A percentile compares a stretch with the other conserved stretches of the same genome.
These are phyloP conservation scores for Ips nitidus DNA, from an alignment of 1,140 invertebrate species.

Conservation along the genomic window DNA sequence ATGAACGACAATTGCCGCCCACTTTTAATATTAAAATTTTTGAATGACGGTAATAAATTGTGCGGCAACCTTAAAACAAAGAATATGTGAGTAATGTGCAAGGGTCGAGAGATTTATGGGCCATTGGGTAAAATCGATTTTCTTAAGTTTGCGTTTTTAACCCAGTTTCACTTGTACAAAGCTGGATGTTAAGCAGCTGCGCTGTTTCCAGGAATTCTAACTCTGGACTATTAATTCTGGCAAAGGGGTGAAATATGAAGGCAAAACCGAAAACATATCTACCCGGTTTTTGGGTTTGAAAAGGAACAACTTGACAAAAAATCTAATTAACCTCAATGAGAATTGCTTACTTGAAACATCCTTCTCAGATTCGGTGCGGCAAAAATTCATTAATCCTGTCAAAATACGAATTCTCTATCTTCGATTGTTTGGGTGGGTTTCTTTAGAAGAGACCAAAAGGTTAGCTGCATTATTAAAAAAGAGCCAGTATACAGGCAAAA, in stretches of 20 bases:
- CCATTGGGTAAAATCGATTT: conserved; percentile 23
- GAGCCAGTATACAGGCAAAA: too few species aligned
- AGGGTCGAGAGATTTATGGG: conserved; percentile 17
- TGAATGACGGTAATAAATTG: conserved; percentile 13
- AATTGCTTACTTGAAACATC: too few species aligned
- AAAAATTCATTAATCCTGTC: too few species aligned
- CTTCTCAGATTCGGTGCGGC: too few species aligned
- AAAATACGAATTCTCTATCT: too few species aligned
- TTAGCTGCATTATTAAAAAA: too few species aligned
- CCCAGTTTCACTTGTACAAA: conserved; percentile 15
- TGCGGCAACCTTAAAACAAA: conserved; percentile 23
- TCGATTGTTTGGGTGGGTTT: too few species aligned
- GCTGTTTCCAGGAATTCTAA: background rate
- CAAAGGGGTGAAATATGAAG: background rate
- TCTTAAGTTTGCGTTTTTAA: conserved; percentile 15
- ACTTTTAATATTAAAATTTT: conserved; percentile 5
- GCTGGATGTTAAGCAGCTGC: background rate
- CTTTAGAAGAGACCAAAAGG: too few species aligned
- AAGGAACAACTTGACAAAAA: too few species aligned
- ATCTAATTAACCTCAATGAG: too few species aligned
- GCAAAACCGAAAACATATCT: too few species aligned
- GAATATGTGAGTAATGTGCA: conserved; percentile 20
- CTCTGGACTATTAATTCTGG: conserved; percentile 1
- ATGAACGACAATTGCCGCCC: background rate
- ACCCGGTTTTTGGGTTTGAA: too few species aligned